phyloP scores from a whole-genome alignment of 2,888 invertebrate species.

The Coelopa pilipes region DNA sequence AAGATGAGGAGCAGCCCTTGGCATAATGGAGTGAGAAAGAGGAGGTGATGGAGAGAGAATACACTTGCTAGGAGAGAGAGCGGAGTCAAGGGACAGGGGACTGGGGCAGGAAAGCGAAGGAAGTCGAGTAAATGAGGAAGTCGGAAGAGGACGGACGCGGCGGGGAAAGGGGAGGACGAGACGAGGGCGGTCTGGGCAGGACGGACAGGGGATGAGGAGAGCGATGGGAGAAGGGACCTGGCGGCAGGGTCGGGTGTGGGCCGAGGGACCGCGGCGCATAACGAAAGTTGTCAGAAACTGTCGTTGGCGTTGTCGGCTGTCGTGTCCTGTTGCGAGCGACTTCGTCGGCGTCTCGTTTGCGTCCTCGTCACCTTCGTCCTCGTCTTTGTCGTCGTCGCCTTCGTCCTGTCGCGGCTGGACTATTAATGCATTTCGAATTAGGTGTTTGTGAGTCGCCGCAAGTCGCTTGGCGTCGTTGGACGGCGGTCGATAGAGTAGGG shows the following conservation, averaged over 20 bases:
- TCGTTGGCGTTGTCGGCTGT: constrained; percentile 18
- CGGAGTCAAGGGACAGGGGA: neutral
- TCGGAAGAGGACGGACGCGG: neutral
- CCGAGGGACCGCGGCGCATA: neutral
- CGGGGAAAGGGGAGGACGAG: neutral
- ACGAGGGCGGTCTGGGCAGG: no score
- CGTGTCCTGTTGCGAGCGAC: constrained; percentile 6
- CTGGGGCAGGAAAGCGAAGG: neutral
- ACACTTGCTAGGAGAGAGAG: neutral
- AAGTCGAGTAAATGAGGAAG: neutral
- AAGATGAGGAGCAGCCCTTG: no score
- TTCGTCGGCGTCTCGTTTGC: constrained; percentile 1
- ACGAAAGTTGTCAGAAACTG: constrained; percentile 37
- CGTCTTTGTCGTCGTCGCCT: neutral
- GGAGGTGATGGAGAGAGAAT: no score
- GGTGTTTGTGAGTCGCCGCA: constrained; percentile 11
- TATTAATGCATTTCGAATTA: constrained; percentile 11
- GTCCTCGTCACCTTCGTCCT: neutral
- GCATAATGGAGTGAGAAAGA: no score
- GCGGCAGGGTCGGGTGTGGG: neutral
- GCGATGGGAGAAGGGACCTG: neutral
- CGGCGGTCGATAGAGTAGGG: no score
- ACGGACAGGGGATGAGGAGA: no score
- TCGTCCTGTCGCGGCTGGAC: neutral
- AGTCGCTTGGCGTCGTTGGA: no score